Percentiles rank a stretch among this genome's conserved stretches.
These are phyloP conservation scores for Clarias fuscus DNA, from an alignment of 2,797 vertebrate species.

Conservation along the genomic window DNA sequence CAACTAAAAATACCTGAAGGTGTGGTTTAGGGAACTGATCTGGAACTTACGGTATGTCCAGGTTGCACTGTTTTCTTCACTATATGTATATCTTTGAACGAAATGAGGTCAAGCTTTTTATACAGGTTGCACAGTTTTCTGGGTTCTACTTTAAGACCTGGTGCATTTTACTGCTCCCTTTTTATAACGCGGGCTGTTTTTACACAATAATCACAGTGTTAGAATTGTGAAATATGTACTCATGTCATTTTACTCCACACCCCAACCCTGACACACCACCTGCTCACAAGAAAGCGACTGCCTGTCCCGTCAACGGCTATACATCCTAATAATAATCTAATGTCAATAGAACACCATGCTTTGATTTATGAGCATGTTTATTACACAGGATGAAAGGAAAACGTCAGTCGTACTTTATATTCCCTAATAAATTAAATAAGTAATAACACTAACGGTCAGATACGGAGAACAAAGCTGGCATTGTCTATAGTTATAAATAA, in stretches of 20 bases:
- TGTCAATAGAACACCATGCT: neutral
- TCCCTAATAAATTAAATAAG: neutral
- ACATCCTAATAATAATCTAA: neutral
- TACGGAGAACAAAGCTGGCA: neutral
- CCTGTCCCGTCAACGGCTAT: neutral
- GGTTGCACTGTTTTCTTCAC: neutral
- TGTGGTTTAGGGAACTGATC: neutral
- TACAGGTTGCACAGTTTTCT: neutral
- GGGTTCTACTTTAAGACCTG: neutral
- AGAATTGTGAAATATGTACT: slow-evolving; percentile 16
- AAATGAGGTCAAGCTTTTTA: neutral
- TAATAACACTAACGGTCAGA: neutral
- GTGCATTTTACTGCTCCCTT: neutral
- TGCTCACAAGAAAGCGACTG: neutral
- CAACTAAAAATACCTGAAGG: neutral
- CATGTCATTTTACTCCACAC: neutral
- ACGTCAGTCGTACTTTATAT: neutral
- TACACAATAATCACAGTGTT: slow-evolving; percentile 23
- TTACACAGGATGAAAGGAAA: neutral
- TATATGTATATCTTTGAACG: slow-evolving; percentile 4
- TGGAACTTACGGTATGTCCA: neutral
- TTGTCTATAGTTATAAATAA: neutral
- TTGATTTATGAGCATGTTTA: neutral
- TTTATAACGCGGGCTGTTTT: slow-evolving; percentile 15
- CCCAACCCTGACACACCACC: slow-evolving; percentile 1